A percentile compares a stretch with the other conserved stretches of the same genome.
These are phyloP conservation scores for Venusia cambrica DNA, from an alignment of 2,888 invertebrate genomes.

Conservation along the genomic window DNA sequence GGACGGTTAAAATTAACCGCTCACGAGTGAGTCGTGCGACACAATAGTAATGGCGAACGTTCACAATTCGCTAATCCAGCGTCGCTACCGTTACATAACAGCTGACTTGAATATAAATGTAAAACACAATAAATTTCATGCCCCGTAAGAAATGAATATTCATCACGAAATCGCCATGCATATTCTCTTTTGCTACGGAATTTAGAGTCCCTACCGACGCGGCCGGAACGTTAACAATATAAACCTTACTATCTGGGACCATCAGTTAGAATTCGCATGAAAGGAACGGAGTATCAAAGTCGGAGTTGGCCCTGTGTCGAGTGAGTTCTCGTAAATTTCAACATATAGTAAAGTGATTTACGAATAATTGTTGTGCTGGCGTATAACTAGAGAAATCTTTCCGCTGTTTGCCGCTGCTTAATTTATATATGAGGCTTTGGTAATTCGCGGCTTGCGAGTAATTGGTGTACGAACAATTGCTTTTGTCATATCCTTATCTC, in stretches of 20 bases:
- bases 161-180: constrained; percentile 82
- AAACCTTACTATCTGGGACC: constrained; percentile 51
- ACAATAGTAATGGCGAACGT: constrained; percentile 70
- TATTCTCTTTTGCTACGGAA: constrained; percentile 76
- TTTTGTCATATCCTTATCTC: constrained; percentile 79
- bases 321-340: constrained; percentile 77
- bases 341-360: constrained; percentile 82
- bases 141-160: constrained; percentile 82
- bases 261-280: constrained; percentile 60
- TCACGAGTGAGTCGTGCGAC: constrained; percentile 63
- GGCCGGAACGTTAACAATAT: constrained; percentile 44
- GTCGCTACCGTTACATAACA: constrained; percentile 80
- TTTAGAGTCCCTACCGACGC: constrained; percentile 62
- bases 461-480: constrained; percentile 79
- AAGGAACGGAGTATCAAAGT: constrained; percentile 44
- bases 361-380: constrained; percentile 81
- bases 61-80: constrained; percentile 79
- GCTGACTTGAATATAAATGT: constrained; percentile 81
- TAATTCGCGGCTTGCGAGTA: constrained; percentile 79
- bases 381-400: constrained; percentile 81
- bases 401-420: constrained; percentile 79
- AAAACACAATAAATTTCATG: constrained; percentile 82
- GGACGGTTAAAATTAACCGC: constrained; percentile 61
- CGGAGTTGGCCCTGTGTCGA: constrained; percentile 55
- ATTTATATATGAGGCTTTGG: constrained; percentile 81